Evolutionary conservation across 2,888 invertebrate genomes (phyloP).

Genomic region (Polyommatus icarus): DNA sequence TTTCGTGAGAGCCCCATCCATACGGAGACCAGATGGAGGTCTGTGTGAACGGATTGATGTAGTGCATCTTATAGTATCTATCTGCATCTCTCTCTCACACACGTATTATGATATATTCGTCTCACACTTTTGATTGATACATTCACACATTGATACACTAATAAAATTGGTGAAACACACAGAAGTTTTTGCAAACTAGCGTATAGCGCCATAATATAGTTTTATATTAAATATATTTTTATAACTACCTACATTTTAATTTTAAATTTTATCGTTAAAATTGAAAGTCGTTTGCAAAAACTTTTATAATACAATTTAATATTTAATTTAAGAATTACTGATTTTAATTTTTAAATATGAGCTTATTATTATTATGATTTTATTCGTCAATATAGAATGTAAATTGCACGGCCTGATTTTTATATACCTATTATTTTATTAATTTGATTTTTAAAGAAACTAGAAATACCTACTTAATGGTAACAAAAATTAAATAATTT

Average conservation of each 20-base stretch:
- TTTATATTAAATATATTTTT: background rate
- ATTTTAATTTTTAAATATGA: constrained; percentile 29
- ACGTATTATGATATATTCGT: constrained; percentile 53
- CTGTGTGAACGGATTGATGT: constrained; percentile 78
- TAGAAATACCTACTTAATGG: background rate
- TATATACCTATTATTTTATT: background rate
- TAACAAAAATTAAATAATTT: constrained; percentile 21
- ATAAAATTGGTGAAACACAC: constrained; percentile 11
- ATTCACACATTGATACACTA: constrained; percentile 28
- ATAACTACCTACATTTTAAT: background rate
- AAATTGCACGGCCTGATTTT: constrained; percentile 25
- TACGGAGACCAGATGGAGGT: constrained; percentile 68
- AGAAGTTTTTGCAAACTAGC: constrained; percentile 26
- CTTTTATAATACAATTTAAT: constrained; percentile 13
- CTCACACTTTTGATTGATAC: constrained; percentile 35
- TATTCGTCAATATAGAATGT: constrained; percentile 31
- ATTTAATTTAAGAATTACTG: background rate
- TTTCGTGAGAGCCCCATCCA: constrained; percentile 75
- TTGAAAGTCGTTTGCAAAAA: constrained; percentile 4
- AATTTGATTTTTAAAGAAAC: background rate
- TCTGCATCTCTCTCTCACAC: constrained; percentile 75
- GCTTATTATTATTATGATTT: constrained; percentile 30
- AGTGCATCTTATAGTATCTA: constrained; percentile 68
- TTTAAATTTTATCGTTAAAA: background rate
- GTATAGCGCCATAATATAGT: background rate